phyloP scores from a whole-genome alignment of 2,113 vertebrate species.

The Pelobates fuscus region DNA sequence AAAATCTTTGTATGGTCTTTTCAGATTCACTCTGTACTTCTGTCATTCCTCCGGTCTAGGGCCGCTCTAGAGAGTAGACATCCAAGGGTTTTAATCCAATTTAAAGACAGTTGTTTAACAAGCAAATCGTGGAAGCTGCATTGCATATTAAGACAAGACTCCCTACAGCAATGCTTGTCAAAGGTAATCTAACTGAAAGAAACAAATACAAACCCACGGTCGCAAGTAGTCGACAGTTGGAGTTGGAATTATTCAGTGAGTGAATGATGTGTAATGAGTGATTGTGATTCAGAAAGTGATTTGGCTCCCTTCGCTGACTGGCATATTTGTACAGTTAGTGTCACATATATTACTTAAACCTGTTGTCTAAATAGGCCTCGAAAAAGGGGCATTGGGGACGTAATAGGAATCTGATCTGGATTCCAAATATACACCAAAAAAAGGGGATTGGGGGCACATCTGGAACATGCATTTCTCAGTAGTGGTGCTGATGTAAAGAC shows the following conservation, averaged over 20 bases:
- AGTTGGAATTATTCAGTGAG: neutral
- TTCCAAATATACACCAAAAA: too few relatives aligned
- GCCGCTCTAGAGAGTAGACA: conserved; percentile 37
- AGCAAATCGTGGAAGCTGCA: conserved; percentile 40
- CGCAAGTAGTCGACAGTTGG: neutral
- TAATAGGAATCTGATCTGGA: too few relatives aligned
- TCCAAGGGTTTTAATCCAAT: conserved; percentile 36
- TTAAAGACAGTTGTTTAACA: conserved; percentile 50
- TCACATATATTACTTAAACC: too few relatives aligned
- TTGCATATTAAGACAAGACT: conserved; percentile 49
- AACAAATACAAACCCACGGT: neutral
- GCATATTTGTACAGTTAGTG: neutral
- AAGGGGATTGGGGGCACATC: too few relatives aligned
- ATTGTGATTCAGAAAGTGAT: neutral
- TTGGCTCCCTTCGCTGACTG: neutral
- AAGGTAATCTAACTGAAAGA: conserved; percentile 1
- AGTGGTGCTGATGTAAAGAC: too few relatives aligned
- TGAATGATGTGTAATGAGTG: neutral
- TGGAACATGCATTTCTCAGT: too few relatives aligned
- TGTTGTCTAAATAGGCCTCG: too few relatives aligned
- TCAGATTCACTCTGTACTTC: neutral
- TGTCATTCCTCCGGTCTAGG: conserved; percentile 27
- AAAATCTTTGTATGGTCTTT: conserved; percentile 47
- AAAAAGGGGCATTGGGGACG: too few relatives aligned
- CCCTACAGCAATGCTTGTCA: conserved; percentile 47